Base-by-base conservation (phyloP, 64 coral and sea anemone genomes). In the Montipora cactus region DNA sequence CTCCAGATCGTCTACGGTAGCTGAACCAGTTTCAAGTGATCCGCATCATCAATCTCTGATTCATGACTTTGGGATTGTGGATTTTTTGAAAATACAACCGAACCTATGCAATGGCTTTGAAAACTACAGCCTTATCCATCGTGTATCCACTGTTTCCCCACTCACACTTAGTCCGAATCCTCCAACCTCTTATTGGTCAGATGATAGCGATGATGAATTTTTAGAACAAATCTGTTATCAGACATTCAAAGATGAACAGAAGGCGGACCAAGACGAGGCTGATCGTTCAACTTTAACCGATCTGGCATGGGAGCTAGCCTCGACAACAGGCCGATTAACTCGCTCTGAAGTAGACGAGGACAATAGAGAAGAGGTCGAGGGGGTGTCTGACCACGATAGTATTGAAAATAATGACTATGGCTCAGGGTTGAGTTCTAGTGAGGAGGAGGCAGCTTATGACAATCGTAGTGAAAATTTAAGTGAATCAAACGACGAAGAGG, bases 231-330 rank as follows among this genome's bases (percentile, higher is more conserved):
- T 81, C 47, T 81, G 73, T 15, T 76, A 5, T 13, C 73, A 25
- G 44, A 25, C 14, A 2, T 18, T 8, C 7, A 73, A 76, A 44
- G 79, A 83, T 59, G 87, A 73, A 20, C 76, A 61, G 64, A 83
- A 48, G 75, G 67, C 84, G 44, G 92, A 96, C 44, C 98, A 99
- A 59, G 98, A 99, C 23, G 80, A 89, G 49, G 92, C 92, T 83
- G 98, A 99, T 67, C 87, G 84, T 5, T 95, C 85, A 25, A 96
- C 98, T 55, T 87, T 99, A 66, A 93, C 94, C 49, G 79, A 99
- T 80, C 79, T 99, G 81, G 91, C 89, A 16, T 99, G 98, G 95
- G 98, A 99, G 89, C 87, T 99, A 46, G 95, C 95, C 49, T 99
- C 98, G 22, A 94, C 98, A 74, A 93, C 95, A 87, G 98, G 95